Percentiles rank a stretch among this genome's conserved stretches.
Conservation (phyloP, 2,113 vertebrate genomes). For the Machaerirhynchus nigripectus region DNA sequence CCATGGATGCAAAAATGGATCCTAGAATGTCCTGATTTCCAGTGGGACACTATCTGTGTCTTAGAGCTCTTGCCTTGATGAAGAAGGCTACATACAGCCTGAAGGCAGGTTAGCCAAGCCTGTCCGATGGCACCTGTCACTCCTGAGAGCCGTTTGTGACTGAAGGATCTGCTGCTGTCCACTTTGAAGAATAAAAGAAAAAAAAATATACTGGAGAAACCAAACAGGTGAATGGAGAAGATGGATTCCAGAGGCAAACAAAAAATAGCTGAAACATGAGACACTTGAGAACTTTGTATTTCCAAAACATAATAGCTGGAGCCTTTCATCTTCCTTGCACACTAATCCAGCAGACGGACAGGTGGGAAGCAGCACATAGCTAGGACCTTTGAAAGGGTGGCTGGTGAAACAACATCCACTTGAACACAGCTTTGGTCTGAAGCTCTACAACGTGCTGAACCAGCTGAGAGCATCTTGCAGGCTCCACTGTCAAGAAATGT, state of each 20-base stretch:
- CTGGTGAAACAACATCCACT: not conserved
- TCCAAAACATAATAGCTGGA: not conserved
- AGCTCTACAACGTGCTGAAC: fast-evolving
- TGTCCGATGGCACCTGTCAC: not conserved
- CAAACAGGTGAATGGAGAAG: not conserved
- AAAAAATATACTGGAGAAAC: not conserved
- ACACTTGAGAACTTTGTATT: not conserved
- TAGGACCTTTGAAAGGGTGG: not conserved
- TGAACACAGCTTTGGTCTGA: not conserved
- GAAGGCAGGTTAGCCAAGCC: not conserved
- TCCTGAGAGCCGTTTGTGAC: not conserved
- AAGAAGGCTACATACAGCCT: not conserved
- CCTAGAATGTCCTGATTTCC: not conserved
- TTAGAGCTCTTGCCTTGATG: not conserved
- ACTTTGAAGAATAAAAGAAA: not conserved
- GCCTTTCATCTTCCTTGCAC: not conserved
- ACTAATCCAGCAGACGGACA: not conserved
- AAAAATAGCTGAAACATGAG: not conserved
- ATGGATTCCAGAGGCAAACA: not conserved
- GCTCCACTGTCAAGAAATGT: not conserved
- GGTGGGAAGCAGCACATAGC: not conserved
- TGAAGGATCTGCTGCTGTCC: not conserved
- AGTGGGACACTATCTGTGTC: not conserved
- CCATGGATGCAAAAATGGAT: fast-evolving
- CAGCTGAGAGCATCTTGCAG: not conserved